Percentiles rank a stretch among this genome's conserved stretches.
These are phyloP conservation scores for Campoletis raptor DNA, from an alignment of 2,888 invertebrate genomes.

Conservation along the genomic window DNA sequence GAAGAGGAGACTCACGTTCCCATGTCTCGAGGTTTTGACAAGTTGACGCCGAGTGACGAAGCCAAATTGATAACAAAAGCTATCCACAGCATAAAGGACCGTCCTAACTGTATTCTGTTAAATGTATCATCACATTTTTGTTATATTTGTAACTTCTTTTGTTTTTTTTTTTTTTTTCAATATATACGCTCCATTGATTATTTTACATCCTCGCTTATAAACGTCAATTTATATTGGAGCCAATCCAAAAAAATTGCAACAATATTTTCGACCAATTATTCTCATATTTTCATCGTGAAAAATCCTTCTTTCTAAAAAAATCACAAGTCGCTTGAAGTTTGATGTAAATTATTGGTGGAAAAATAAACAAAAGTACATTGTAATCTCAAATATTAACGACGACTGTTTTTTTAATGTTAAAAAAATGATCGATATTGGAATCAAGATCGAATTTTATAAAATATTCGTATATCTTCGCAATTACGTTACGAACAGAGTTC, in stretches of 20 bases:
- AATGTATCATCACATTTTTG: neutral
- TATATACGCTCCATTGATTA: neutral
- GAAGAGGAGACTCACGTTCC: conserved; percentile 8
- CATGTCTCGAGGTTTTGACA: conserved; percentile 44
- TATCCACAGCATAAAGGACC: conserved; percentile 44
- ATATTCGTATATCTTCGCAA: too few species aligned
- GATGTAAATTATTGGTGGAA: neutral
- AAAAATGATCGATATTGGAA: too few species aligned
- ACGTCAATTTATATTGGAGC: neutral
- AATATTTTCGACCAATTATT: neutral
- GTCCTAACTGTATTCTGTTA: neutral
- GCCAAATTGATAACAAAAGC: conserved; percentile 47
- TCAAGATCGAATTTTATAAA: too few species aligned
- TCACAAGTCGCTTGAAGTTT: too few species aligned
- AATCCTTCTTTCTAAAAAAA: too few species aligned
- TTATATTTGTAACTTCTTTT: neutral
- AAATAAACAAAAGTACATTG: too few species aligned
- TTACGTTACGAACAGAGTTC: too few species aligned
- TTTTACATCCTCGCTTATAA: neutral
- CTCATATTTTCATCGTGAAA: neutral
- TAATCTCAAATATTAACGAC: too few species aligned
- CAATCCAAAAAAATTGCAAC: neutral
- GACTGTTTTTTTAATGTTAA: too few species aligned
- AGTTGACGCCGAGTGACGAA: conserved; percentile 38
- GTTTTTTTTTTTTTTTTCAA: neutral